A percentile compares a stretch with the other conserved stretches of the same genome.
Evolutionary conservation across 2,797 vertebrate genomes (phyloP).

Genomic region (Dermochelys coriacea): DNA sequence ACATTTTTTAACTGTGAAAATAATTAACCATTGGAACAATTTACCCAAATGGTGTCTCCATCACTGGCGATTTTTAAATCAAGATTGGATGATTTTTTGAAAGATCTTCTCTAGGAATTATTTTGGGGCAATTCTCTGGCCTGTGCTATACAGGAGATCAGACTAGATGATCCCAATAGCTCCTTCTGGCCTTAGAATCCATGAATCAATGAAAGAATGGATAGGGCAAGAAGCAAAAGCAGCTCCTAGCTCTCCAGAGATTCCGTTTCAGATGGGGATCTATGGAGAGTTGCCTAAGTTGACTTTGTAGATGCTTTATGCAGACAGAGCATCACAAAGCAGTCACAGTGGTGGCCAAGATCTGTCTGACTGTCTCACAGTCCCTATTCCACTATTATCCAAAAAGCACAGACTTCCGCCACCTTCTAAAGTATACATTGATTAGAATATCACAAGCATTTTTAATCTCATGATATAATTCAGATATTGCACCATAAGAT

Average conservation of each 20-base stretch:
- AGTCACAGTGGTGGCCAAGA: neutral
- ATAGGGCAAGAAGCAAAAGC: neutral
- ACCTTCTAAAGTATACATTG: neutral
- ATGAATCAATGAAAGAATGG: too few species aligned
- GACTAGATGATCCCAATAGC: too few species aligned
- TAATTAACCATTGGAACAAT: too few species aligned
- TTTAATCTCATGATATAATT: neutral
- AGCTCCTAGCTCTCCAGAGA: neutral
- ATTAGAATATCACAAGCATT: slow-evolving; percentile 12
- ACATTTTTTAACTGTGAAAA: too few species aligned
- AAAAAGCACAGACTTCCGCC: too few species aligned
- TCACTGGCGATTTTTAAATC: too few species aligned
- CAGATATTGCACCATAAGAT: neutral
- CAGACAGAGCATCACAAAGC: neutral
- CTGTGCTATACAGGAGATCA: too few species aligned
- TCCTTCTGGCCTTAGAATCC: too few species aligned
- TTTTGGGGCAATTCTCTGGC: too few species aligned
- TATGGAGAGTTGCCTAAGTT: neutral
- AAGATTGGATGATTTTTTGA: too few species aligned
- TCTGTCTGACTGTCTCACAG: neutral
- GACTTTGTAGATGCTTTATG: neutral
- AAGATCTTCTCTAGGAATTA: too few species aligned
- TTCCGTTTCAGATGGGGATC: neutral
- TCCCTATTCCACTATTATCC: neutral
- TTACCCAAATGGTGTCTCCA: too few species aligned